Conservation (phyloP, 2,888 invertebrate species). For the Apoderus coryli region DNA sequence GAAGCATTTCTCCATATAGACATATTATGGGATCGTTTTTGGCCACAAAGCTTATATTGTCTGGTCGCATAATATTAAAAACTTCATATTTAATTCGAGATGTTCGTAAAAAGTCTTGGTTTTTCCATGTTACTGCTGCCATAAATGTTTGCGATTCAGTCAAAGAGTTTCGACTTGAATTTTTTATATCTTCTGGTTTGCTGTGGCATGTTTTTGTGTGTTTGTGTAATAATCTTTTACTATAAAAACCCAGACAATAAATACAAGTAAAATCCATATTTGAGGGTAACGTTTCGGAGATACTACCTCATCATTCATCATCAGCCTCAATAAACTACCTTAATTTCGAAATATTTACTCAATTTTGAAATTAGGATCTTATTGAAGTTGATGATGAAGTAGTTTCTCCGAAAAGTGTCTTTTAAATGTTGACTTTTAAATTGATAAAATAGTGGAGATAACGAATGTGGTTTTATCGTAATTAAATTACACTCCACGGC, state of each 20-base stretch:
- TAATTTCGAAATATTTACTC: no score
- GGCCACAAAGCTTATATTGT: constrained; percentile 15
- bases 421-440: no score
- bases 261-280: background rate
- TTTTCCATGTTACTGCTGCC: no score
- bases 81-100: constrained; percentile 16
- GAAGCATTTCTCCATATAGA: constrained; percentile 15
- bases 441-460: no score
- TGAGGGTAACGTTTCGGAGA: no score
- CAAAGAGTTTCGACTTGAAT: background rate
- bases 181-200: background rate
- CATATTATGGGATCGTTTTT: constrained; percentile 18
- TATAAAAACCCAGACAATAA: background rate
- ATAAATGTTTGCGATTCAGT: constrained; percentile 2
- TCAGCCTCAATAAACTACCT: no score
- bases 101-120: constrained; percentile 11
- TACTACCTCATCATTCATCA: no score
- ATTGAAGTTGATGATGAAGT: no score
- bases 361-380: no score
- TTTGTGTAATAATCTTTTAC: background rate
- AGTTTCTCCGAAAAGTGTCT: no score
- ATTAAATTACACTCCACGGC: no score
- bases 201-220: background rate
- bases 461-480: no score
- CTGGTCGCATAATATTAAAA: constrained; percentile 17